These are phyloP conservation scores for Zoanthus gigantus DNA, from an alignment of 92 coral and sea anemone species.

Conservation along the genomic window DNA sequence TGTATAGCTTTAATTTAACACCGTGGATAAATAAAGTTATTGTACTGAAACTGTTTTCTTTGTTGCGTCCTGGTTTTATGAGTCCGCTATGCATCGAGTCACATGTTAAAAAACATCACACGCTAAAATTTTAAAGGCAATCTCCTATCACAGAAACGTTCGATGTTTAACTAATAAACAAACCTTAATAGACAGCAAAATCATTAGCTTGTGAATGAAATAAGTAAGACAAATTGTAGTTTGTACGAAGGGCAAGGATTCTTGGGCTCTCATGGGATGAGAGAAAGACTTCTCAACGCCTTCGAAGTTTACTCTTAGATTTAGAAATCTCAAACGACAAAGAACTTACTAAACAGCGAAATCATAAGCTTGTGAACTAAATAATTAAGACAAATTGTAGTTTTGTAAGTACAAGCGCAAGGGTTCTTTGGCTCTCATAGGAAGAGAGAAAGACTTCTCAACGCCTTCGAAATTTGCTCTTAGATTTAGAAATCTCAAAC, in stretches of 20 bases:
- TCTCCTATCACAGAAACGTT: too few relatives aligned
- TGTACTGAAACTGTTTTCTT: too few relatives aligned
- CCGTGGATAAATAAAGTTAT: too few relatives aligned
- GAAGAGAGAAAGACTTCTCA: neutral
- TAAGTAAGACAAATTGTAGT: neutral
- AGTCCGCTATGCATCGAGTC: too few relatives aligned
- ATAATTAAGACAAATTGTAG: too few relatives aligned
- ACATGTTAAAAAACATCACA: too few relatives aligned
- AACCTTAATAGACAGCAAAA: too few relatives aligned
- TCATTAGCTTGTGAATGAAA: neutral
- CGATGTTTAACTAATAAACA: too few relatives aligned
- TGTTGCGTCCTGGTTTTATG: too few relatives aligned
- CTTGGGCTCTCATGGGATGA: neutral
- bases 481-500: slow-evolving; percentile 7
- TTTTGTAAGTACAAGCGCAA: neutral
- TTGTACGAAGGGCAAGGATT: neutral
- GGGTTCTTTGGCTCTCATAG: neutral
- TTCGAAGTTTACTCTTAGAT: neutral
- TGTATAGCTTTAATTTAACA: too few relatives aligned
- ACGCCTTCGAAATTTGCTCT: neutral
- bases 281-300: neutral
- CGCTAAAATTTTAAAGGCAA: too few relatives aligned
- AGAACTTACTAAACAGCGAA: neutral
- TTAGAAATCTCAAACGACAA: neutral
- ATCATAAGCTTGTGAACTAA: too few relatives aligned